These are phyloP conservation scores for Agrotis exclamationis DNA, from an alignment of 2,888 invertebrate species.

Conservation along the genomic window DNA sequence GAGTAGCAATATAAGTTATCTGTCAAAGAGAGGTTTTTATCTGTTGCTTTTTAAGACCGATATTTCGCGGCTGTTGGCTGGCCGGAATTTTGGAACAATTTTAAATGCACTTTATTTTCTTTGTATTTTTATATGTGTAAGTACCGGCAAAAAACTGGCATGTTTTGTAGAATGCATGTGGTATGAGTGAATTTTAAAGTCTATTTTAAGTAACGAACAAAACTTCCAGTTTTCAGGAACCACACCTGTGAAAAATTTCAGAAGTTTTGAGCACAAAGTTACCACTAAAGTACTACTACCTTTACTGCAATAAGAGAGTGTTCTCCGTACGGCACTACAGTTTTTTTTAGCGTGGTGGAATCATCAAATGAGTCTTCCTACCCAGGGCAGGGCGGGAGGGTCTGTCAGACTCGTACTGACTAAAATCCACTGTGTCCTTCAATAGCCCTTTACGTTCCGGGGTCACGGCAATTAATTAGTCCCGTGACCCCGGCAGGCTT, in stretches of 20 bases:
- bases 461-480: too few relatives aligned
- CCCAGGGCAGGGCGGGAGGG: too few relatives aligned
- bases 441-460: too few relatives aligned
- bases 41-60: constrained; percentile 16
- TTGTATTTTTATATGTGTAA: not conserved
- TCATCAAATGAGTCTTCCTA: too few relatives aligned
- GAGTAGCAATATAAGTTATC: constrained; percentile 43
- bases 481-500: too few relatives aligned
- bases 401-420: too few relatives aligned
- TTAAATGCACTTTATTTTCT: not conserved
- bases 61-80: not conserved
- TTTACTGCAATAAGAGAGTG: not conserved
- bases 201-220: not conserved
- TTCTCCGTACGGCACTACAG: too few relatives aligned
- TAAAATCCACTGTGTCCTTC: too few relatives aligned
- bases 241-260: not conserved
- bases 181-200: not conserved
- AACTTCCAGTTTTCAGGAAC: not conserved
- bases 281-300: not conserved
- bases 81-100: constrained; percentile 1
- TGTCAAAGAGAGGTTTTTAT: constrained; percentile 40
- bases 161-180: not conserved
- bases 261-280: not conserved
- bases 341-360: too few relatives aligned
- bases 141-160: not conserved